phyloP scores from a whole-genome alignment of 2,797 vertebrate genomes.

The Sphaeramia orbicularis region DNA sequence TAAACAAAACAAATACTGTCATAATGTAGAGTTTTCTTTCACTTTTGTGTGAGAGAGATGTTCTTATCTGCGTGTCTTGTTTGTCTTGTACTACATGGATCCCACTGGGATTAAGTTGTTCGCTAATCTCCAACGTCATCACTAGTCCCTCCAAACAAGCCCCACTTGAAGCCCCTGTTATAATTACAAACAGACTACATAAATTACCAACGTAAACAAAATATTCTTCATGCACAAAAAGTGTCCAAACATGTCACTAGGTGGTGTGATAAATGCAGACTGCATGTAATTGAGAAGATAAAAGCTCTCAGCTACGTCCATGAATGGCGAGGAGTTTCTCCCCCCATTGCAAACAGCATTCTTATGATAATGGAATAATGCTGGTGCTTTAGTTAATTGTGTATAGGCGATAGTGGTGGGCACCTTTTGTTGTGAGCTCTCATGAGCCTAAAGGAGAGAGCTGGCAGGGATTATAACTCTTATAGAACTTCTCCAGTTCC shows the following conservation, averaged over 20 bases:
- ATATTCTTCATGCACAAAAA: constrained; percentile 58
- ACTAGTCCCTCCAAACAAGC: neutral
- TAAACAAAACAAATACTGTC: neutral
- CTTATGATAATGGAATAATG: constrained; percentile 87
- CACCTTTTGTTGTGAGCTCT: constrained; percentile 84
- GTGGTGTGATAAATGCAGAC: constrained; percentile 72
- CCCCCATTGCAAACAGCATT: constrained; percentile 82
- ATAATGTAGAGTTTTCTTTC: neutral
- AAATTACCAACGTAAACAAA: constrained; percentile 48
- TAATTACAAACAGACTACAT: constrained; percentile 51
- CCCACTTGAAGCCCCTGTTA: constrained; percentile 14
- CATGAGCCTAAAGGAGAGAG: constrained; percentile 76
- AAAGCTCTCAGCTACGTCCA: constrained; percentile 72
- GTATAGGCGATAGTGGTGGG: constrained; percentile 81
- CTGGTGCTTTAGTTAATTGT: constrained; percentile 87
- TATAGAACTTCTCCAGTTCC: constrained; percentile 60
- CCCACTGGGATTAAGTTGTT: constrained; percentile 16
- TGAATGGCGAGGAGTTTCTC: constrained; percentile 75
- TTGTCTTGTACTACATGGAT: constrained; percentile 22
- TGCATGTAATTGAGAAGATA: constrained; percentile 80
- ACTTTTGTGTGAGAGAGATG: neutral
- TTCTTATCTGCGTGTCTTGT: constrained; percentile 16
- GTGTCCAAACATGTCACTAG: constrained; percentile 70
- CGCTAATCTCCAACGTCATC: constrained; percentile 14
- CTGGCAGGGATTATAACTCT: constrained; percentile 82